phyloP scores from a whole-genome alignment of 2,113 vertebrate genomes.

The Callithrix jacchus region DNA sequence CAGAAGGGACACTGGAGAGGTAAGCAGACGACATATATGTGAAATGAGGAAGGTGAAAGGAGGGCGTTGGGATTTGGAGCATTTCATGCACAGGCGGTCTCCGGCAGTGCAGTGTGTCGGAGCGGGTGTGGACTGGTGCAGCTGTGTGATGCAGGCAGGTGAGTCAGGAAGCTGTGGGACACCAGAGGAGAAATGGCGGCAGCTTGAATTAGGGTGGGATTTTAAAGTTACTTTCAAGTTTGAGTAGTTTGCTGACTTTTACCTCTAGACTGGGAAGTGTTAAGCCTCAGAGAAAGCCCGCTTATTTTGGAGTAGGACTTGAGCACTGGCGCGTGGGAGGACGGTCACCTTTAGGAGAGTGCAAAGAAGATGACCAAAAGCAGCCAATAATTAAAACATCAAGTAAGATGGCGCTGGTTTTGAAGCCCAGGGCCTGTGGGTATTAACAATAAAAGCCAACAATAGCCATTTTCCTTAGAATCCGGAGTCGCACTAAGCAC shows the following conservation, averaged over 20 bases:
- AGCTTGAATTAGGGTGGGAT: background rate
- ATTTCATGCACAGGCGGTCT: background rate
- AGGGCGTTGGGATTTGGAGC: background rate
- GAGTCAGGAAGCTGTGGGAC: background rate
- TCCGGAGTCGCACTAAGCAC: background rate
- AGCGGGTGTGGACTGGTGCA: too few species aligned
- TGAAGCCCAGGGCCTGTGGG: background rate
- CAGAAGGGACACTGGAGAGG: background rate
- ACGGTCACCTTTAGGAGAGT: background rate
- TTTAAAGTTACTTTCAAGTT: background rate
- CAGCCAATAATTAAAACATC: background rate
- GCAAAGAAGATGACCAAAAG: background rate
- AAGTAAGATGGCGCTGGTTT: background rate
- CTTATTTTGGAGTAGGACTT: background rate
- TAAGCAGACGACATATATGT: background rate
- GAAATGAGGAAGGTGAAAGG: background rate
- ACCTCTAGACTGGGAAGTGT: background rate
- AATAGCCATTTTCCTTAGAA: background rate
- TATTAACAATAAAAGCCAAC: background rate
- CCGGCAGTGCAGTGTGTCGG: fast-evolving
- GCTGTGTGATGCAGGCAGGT: background rate
- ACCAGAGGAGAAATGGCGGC: background rate
- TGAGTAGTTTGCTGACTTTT: background rate
- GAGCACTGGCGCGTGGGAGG: fast-evolving
- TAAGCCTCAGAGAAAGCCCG: background rate